Base-by-base conservation (phyloP, 2,888 invertebrate species). In the Hyppa rectilinea region DNA sequence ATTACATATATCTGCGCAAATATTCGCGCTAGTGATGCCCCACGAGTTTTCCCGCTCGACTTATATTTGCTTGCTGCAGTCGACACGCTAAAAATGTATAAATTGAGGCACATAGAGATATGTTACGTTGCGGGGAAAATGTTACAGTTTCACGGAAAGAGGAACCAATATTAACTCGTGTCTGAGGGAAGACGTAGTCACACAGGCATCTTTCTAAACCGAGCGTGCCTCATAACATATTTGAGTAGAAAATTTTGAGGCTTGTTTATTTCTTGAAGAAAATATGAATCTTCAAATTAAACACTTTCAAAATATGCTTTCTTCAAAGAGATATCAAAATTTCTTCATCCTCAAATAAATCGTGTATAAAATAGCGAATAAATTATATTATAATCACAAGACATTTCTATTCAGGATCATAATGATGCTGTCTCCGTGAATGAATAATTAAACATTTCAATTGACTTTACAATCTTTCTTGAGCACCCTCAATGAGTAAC, bases 1-100 rank as follows among this genome's bases (percentile, higher is more conserved):
- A 84, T 82, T 72, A 74, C 66, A 26, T 78, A 47, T 75, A 67
- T 75, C 75, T 71, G 43, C 31, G 43, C 75, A 83, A 78, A 79
- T 85, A 78, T 78, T 78, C 82, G 52, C 34, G 55, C 55, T 68
- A 70, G 75, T 69, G 69, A 76, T 80, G 71, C 50, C 60, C 49
- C 38, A 31, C 66, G 31, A 70, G 53, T 62, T 72, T 71, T 71
- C 31, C 47, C 50, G 50, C 65, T 58, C 38, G 49, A 60, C 6
- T 58, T 56, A 23, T 80, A 67, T 80, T 71, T 73, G 53, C 60
- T 70, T 61, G 31, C 65, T 63, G 67, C 60, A 63, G 72, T 36
- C 60, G 61, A 59, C 23, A 55, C 47, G 52, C 73, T 61, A 67
- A 79, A 78, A 79, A 79, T 79, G 55, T 79, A 64, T 61, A 63